Base-by-base conservation (phyloP, 1,140 invertebrate species). In the Dendrolimus punctatus region DNA sequence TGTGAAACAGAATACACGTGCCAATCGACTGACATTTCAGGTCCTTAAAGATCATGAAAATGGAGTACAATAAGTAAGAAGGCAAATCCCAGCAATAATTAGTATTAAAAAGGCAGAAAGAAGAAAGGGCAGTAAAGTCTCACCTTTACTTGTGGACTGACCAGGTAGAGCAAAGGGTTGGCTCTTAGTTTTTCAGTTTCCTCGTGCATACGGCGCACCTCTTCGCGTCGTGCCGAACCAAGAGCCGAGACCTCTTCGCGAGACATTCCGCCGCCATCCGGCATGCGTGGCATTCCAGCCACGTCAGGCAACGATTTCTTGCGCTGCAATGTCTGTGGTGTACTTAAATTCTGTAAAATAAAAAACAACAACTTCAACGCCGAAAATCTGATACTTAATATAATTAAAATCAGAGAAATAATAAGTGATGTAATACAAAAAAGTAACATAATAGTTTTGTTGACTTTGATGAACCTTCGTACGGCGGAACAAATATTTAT, bases 141-240 rank as follows among this genome's bases (percentile, higher is more conserved):
- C 90, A 99, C 98, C 95, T 97, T 98, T 66, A 99, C 94, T 90
- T 96, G 93, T 68, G 97, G 96, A 94, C 96, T 97, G 92, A 96
- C 93, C 80, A 99, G 90, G 85, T 98, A 98, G 52, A 98, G 91
- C 59, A 99, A 89, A 67, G 97, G 97, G 90, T 98, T 98, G 66
- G 95, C 95, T 77, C 95, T 90, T 54, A 97, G 91, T 82, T 95
- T 92, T 87, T 99, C 97, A 53, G 94, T 93, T 81, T 98, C 94
- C 82, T 99, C 96, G 68, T 94, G 91, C 88, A 97, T 93, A 59
- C 95, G 90, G 66, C 97, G 92, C 49, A 98, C 90, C 85, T 98
- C 97, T 85, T 99, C 97, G 57, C 98, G 91, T 53, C 98, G 91
- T 58, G 96, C 94, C 52, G 95, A 96, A 64, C 97, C 96, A 64